These are phyloP conservation scores for Pyralis farinalis DNA, from an alignment of 2,888 invertebrate genomes.

Conservation along the genomic window DNA sequence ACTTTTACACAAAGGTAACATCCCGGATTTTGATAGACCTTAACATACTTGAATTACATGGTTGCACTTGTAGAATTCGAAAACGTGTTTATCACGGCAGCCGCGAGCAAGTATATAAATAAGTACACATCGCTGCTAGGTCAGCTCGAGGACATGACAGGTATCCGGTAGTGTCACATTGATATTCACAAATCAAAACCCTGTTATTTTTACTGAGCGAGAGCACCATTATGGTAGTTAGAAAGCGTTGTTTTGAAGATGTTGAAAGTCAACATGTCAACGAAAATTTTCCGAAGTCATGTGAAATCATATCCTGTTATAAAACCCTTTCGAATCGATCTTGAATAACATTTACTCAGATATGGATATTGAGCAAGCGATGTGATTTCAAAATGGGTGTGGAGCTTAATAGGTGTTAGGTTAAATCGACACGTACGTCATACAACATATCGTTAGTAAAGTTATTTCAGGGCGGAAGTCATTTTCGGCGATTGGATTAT, in stretches of 20 bases:
- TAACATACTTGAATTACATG: neutral
- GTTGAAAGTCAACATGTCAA: conserved; percentile 4
- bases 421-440: too few species aligned
- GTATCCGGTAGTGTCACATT: conserved; percentile 34
- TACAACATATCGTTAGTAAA: too few species aligned
- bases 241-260: conserved; percentile 4
- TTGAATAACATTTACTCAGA: too few species aligned
- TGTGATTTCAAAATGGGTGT: too few species aligned
- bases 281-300: neutral
- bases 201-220: conserved; percentile 13
- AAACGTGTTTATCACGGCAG: conserved; percentile 5
- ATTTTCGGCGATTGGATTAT: too few species aligned
- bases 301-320: too few species aligned
- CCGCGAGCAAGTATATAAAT: conserved; percentile 5
- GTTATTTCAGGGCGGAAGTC: too few species aligned
- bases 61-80: conserved; percentile 3
- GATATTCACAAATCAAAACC: conserved; percentile 31
- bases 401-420: too few species aligned
- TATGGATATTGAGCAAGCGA: too few species aligned
- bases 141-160: conserved; percentile 24
- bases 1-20: neutral
- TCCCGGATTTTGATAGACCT: neutral
- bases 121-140: conserved; percentile 11
- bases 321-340: neutral
- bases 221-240: conserved; percentile 4